phyloP scores from a whole-genome alignment of 2,888 invertebrate species.

The Eristalis arbustorum region DNA sequence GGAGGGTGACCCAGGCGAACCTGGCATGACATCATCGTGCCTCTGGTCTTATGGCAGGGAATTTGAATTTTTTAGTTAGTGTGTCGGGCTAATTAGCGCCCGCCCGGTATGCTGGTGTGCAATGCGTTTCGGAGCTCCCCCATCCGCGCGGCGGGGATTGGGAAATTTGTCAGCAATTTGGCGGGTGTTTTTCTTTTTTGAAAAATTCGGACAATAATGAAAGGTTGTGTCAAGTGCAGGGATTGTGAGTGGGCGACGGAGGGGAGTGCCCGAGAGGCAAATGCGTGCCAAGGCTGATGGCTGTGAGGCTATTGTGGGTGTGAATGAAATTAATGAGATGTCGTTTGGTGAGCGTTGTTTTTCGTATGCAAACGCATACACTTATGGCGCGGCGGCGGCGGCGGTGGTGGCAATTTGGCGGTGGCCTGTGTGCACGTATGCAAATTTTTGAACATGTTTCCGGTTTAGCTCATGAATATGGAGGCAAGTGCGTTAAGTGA shows the following conservation, averaged over 20 bases:
- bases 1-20: conserved; percentile 57
- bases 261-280: not conserved
- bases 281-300: conserved; percentile 47
- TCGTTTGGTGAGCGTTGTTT: conserved; percentile 10
- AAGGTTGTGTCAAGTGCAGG: conserved; percentile 52
- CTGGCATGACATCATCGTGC: conserved; percentile 55
- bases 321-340: conserved; percentile 55
- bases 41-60: conserved; percentile 6
- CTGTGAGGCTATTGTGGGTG: conserved; percentile 40
- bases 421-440: not conserved
- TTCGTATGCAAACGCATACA: too few relatives aligned
- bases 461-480: not conserved
- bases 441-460: not conserved
- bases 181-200: not conserved
- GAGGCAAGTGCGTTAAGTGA: not conserved
- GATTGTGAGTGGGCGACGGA: conserved; percentile 22
- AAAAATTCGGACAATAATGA: conserved; percentile 33
- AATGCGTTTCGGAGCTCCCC: not conserved
- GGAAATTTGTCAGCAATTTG: conserved; percentile 42
- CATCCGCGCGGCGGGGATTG: not conserved
- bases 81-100: conserved; percentile 59
- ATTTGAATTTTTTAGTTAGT: conserved; percentile 57
- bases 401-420: not conserved
- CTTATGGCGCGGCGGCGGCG: not conserved
- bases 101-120: conserved; percentile 48